Conservation (phyloP, 1,140 invertebrate species). For the Portunus trituberculatus region DNA sequence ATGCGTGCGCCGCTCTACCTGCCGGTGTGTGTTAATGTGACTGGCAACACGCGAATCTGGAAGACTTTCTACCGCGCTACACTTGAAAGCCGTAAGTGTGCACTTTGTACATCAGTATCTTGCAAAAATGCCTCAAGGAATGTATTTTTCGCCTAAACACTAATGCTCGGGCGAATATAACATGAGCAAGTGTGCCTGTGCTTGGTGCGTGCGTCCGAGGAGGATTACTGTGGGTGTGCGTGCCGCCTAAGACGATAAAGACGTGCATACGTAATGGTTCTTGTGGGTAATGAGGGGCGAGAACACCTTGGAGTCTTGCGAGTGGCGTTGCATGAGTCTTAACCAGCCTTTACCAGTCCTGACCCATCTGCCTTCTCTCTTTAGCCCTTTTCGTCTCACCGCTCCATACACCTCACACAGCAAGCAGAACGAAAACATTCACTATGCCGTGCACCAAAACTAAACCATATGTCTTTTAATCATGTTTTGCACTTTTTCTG, state of each 20-base stretch:
- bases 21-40: background rate
- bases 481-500: background rate
- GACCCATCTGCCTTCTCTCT: background rate
- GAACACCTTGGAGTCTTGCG: conserved; percentile 15
- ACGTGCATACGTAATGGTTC: conserved; percentile 52
- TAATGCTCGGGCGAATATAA: background rate
- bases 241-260: conserved; percentile 54
- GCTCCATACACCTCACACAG: background rate
- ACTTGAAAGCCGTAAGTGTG: background rate
- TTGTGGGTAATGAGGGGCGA: conserved; percentile 36
- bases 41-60: background rate
- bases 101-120: background rate
- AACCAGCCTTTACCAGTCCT: background rate
- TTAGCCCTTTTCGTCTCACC: background rate
- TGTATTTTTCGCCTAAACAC: background rate
- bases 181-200: background rate
- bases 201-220: background rate
- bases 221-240: conserved; percentile 30
- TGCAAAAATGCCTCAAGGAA: background rate
- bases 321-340: background rate
- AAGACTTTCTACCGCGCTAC: background rate
- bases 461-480: background rate
- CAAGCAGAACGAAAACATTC: too few relatives aligned
- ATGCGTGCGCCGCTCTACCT: background rate
- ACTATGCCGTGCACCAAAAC: too few relatives aligned